phyloP scores from a whole-genome alignment of 2,888 invertebrate species.

The Lepidochitona cinerea region DNA sequence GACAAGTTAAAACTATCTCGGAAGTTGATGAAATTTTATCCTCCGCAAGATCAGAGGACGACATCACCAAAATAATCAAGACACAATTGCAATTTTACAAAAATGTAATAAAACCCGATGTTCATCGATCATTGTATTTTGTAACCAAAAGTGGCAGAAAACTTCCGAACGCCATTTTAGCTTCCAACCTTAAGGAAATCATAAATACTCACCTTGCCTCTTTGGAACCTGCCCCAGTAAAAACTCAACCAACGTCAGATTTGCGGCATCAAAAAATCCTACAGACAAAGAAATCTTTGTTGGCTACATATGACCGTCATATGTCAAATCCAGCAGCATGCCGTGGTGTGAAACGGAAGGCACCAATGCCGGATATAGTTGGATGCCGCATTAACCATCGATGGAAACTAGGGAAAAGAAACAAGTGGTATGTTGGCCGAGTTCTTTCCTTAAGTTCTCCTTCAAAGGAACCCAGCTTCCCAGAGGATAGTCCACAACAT shows the following conservation, averaged over 20 bases:
- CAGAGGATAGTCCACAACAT: neutral
- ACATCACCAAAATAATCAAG: neutral
- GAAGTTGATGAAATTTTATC: neutral
- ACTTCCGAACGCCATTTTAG: neutral
- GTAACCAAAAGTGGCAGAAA: neutral
- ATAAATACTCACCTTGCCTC: neutral
- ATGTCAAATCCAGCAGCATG: neutral
- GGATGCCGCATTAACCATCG: neutral
- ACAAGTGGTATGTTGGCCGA: neutral
- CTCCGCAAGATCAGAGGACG: neutral
- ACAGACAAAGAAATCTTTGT: neutral
- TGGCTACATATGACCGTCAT: neutral
- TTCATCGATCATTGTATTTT: neutral
- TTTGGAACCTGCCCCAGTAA: neutral
- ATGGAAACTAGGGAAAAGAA: neutral
- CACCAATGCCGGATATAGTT: neutral
- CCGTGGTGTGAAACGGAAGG: neutral
- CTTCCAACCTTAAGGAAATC: neutral
- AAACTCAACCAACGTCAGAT: neutral
- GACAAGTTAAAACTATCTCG: neutral
- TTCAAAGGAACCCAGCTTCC: neutral
- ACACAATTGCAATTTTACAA: neutral
- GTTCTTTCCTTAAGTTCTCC: neutral
- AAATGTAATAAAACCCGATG: neutral
- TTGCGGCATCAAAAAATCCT: neutral